Evolutionary conservation across 35 echinoderm and acorn worm species (phyloP).

Genomic region (Anneissia japonica): DNA sequence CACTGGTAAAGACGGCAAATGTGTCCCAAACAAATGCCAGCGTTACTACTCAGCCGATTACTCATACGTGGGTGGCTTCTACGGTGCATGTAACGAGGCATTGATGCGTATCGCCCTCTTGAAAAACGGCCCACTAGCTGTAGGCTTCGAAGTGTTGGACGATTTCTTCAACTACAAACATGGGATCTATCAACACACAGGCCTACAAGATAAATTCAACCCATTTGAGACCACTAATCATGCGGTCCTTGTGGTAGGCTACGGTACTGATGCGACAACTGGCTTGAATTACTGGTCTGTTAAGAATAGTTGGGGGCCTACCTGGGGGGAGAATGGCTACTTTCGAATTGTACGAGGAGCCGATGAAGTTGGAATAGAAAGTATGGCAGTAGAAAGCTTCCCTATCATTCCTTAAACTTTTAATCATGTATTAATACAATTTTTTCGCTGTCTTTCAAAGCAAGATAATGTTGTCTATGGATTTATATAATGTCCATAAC

Average conservation of each 20-base stretch:
- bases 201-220: conserved; percentile 45
- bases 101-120: conserved; percentile 83
- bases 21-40: conserved; percentile 57
- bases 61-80: conserved; percentile 87
- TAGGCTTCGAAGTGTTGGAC: conserved; percentile 58
- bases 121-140: conserved; percentile 86
- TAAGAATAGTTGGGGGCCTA: conserved; percentile 83
- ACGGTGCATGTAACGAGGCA: conserved; percentile 88
- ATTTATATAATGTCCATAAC: too few species aligned
- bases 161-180: conserved; percentile 73
- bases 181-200: conserved; percentile 85
- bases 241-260: conserved; percentile 76
- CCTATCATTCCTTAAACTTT: conserved; percentile 71
- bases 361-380: conserved; percentile 84
- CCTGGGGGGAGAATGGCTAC: conserved; percentile 84
- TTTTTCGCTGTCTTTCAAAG: too few species aligned
- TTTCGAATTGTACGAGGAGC: conserved; percentile 73
- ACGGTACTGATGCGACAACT: conserved; percentile 48
- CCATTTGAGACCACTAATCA: conserved; percentile 90
- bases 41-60: conserved; percentile 86
- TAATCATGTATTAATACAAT: background rate
- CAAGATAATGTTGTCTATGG: too few species aligned
- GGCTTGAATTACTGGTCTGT: conserved; percentile 87
- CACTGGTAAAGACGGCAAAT: conserved; percentile 50
- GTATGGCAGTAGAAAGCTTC: conserved; percentile 78